Percentiles rank a stretch among this genome's conserved stretches.
phyloP scores from a whole-genome alignment of 2,797 vertebrate genomes.

The Syngnathus rostellatus region DNA sequence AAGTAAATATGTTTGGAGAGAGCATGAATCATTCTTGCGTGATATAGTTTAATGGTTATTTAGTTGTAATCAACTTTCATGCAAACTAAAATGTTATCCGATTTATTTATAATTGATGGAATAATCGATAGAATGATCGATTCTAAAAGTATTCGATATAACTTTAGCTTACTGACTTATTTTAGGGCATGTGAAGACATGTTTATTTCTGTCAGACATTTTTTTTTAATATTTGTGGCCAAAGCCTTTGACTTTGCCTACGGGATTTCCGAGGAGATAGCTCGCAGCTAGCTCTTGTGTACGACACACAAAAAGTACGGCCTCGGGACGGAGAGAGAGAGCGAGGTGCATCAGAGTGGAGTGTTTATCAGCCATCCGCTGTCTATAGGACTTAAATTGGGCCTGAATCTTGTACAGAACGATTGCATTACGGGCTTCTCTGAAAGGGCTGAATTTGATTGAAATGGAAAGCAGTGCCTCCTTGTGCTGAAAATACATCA shows the following conservation, averaged over 20 bases:
- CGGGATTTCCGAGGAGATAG: conserved; percentile 22
- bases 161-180: background rate
- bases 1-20: too few species aligned
- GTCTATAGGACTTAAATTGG: conserved; percentile 60
- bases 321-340: conserved; percentile 38
- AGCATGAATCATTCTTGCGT: too few species aligned
- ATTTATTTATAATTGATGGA: too few species aligned
- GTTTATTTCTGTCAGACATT: background rate
- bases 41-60: too few species aligned
- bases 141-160: too few species aligned
- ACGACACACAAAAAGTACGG: conserved; percentile 23
- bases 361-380: conserved; percentile 63
- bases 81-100: too few species aligned
- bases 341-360: conserved; percentile 28
- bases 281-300: conserved; percentile 31
- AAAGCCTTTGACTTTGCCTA: conserved; percentile 34
- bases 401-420: conserved; percentile 51
- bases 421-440: conserved; percentile 64
- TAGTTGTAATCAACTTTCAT: too few species aligned
- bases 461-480: conserved; percentile 65
- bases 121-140: too few species aligned
- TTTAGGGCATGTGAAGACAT: background rate
- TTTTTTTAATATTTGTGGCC: background rate
- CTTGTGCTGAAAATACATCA: conserved; percentile 60
- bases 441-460: conserved; percentile 63